Base-by-base conservation (phyloP, 2,113 vertebrate species). In the Noturus placidus region DNA sequence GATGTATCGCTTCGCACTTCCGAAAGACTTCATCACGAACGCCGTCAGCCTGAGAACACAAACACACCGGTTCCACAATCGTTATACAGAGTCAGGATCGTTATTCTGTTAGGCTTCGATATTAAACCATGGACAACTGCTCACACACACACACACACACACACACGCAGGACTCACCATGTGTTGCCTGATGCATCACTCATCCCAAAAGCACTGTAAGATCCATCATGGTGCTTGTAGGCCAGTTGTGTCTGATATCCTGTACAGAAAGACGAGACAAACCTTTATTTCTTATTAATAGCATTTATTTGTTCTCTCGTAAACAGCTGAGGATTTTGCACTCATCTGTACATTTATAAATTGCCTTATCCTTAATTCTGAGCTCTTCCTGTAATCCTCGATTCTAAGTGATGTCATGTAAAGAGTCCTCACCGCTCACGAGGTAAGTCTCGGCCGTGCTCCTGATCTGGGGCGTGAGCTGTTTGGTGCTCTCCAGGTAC, bases 1-100 rank as follows among this genome's bases (percentile, higher is more conserved):
- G 56, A 87, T 27, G 22, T 77, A 83, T 4, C 20, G 38, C 46
- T 15, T 83, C 3, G 86, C 86, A 6, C 8, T 94, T 1, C 90
- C 92, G 38, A 97, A 98, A 70, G 95, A 96, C 92, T 97, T 97
- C 91, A 96, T 94, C 89, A 97, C 97, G 88, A 97, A 97, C 0
- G 97, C 90, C 27, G 97, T 97, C 89, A 97, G 89, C 97, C 97
- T 97, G 70, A 9, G 3, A 11, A 89, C 14, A 88, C 14, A 86
- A 13, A 81, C 0, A 74, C 52, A 56, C 1, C 77, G 1, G 2
- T 22, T 42, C 10, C 10, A 38, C 4, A 61, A n/a, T n/a, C n/a
- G n/a, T n/a, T n/a, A n/a, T n/a, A n/a, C n/a, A 57, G 9, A 61
- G 42, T 82, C 10, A 81, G 2, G 6, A 35, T 10, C 52, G 30